Percentiles rank a stretch among this genome's conserved stretches.
phyloP scores from a whole-genome alignment of 2,797 vertebrate species.

The Sebastes nivosus region DNA sequence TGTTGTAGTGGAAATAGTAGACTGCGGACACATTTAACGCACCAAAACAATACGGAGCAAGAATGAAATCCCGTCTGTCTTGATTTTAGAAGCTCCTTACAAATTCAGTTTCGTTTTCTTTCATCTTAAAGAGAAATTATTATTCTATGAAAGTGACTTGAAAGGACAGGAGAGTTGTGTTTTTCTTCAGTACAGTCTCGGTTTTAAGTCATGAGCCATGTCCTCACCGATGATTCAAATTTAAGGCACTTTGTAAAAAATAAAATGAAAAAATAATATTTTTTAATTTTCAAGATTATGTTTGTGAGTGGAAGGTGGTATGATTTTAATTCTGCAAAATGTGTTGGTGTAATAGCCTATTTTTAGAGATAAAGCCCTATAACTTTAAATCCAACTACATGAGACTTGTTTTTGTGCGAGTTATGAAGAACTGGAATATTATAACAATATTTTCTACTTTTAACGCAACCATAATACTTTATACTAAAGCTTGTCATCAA shows the following conservation, averaged over 20 bases:
- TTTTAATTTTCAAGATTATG: neutral
- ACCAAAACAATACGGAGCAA: neutral
- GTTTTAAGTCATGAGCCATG: no score
- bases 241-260: neutral
- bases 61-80: neutral
- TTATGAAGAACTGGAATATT: neutral
- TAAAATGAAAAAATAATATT: neutral
- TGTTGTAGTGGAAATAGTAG: neutral
- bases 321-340: neutral
- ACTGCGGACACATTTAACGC: neutral
- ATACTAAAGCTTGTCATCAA: neutral
- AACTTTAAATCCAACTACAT: neutral
- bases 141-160: neutral
- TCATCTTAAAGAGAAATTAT: neutral
- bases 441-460: neutral
- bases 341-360: neutral
- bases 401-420: neutral
- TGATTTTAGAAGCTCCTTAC: neutral
- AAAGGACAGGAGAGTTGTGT: neutral
- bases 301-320: neutral
- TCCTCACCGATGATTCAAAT: neutral
- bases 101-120: conserved; percentile 15
- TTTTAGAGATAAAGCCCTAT: neutral
- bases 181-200: neutral
- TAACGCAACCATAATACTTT: neutral